Evolutionary conservation across 2,888 invertebrate species (phyloP), one percentile per base, ranked within the genome.

Genomic region (Cepaea hortensis): DNA sequence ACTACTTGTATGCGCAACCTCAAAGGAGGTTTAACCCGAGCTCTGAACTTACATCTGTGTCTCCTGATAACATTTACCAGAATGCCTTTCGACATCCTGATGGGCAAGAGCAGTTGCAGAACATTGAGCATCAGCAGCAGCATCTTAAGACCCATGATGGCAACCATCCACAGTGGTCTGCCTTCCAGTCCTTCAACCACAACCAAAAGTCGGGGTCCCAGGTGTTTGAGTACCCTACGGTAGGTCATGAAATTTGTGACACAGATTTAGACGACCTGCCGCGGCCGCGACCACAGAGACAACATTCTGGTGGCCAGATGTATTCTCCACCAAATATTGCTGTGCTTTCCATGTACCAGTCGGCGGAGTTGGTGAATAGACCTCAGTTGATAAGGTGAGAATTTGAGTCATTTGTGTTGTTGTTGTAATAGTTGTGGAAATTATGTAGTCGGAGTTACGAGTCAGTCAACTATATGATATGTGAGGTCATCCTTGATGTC

Each of bases 251-350:
- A 35, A 55, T 77, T 20, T 86, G 86, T 82, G 88, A 87, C 86
- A 88, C 88, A 48, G 88, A 88, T 76, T 80, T 88, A 18, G 88
- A 88, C 81, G 88, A 88, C 65, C 85, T 88, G 1, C 87, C 87
- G 48, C 46, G 84, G 7, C 81, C 85, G 11, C 79, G 65, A 11
- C 35, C 50, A 13, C 72, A 82, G 0, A 80, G 79, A n/a, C 50
- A 82, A 62, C 87, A 35, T 11, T 62, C 73, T 11, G 50, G 48
- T 62, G 48, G 72, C 62, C 87, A 84, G 55, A 65, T 84, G 13
- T 86, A 75, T 73, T 84, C 87, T 20, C 83, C 84, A 61, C 79
- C 80, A 6, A 72, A 80, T 20, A 80, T 80, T 55, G 50, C 80
- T 48, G 73, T 84, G 2, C 72, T 73, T 46, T 65, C 87, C 18